Conservation (phyloP, 1,140 invertebrate genomes). For the Dysdera silvatica region DNA sequence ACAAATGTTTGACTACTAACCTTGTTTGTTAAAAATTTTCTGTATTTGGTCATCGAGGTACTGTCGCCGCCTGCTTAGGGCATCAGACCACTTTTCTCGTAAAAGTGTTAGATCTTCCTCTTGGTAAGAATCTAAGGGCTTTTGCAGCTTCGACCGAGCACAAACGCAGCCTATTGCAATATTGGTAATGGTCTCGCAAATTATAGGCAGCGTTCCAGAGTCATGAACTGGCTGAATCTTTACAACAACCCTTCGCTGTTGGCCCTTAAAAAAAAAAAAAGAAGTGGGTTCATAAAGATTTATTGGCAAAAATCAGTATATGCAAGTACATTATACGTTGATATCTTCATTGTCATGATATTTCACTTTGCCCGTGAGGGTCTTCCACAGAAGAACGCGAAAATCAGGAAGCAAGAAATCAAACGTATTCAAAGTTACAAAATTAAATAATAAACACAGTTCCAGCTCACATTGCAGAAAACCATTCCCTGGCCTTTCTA, state of each 20-base stretch:
- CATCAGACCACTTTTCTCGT: conserved; percentile 86
- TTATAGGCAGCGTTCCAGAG: conserved; percentile 88
- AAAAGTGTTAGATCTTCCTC: conserved; percentile 85
- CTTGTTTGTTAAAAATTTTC: conserved; percentile 63
- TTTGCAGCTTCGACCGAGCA: conserved; percentile 62
- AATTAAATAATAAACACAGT: too few relatives aligned
- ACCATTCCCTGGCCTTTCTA: too few relatives aligned
- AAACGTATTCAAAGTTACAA: too few relatives aligned
- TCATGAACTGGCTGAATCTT: conserved; percentile 78
- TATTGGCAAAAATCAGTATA: too few relatives aligned
- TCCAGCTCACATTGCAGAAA: too few relatives aligned
- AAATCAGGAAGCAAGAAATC: too few relatives aligned
- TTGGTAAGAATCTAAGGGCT: conserved; percentile 91
- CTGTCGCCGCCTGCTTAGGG: conserved; percentile 67
- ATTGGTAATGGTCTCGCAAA: conserved; percentile 81
- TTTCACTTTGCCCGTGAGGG: too few relatives aligned
- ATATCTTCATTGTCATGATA: too few relatives aligned
- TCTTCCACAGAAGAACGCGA: too few relatives aligned
- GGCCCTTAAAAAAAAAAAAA: conserved; percentile 48
- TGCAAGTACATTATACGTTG: too few relatives aligned
- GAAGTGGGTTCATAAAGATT: too few relatives aligned
- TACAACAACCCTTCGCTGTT: conserved; percentile 54
- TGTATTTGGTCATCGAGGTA: conserved; percentile 87
- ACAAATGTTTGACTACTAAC: too few relatives aligned
- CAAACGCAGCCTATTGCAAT: conserved; percentile 83